Conservation (phyloP, 2,797 vertebrate genomes). For the Chelonia mydas region DNA sequence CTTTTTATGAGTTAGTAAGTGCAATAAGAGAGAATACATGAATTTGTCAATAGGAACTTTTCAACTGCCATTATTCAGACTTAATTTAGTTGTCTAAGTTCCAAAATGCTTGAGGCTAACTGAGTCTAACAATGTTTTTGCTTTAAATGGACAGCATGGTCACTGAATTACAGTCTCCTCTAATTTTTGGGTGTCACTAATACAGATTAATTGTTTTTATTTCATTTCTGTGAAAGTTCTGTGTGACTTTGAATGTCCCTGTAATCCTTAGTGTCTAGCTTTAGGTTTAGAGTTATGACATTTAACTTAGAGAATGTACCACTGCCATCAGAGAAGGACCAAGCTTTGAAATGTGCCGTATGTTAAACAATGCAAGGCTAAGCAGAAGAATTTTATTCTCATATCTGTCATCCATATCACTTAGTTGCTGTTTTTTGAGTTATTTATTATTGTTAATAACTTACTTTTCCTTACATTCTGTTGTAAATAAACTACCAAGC, state of each 20-base stretch:
- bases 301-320: constrained; percentile 48
- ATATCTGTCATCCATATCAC: constrained; percentile 76
- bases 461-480: constrained; percentile 86
- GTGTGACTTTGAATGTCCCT: constrained; percentile 42
- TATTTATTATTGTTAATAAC: constrained; percentile 91
- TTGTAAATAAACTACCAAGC: constrained; percentile 95
- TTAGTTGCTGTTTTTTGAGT: constrained; percentile 83
- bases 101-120: constrained; percentile 48
- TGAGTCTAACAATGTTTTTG: constrained; percentile 58
- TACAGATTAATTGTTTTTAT: constrained; percentile 48
- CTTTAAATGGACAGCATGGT: constrained; percentile 67
- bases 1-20: constrained; percentile 69
- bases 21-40: constrained; percentile 65
- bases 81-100: constrained; percentile 56
- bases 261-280: constrained; percentile 43
- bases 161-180: constrained; percentile 59
- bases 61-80: constrained; percentile 61
- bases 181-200: constrained; percentile 55
- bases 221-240: constrained; percentile 42
- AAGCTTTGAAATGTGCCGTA: constrained; percentile 75
- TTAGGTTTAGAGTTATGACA: constrained; percentile 50
- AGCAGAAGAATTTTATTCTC: constrained; percentile 70
- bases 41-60: constrained; percentile 58
- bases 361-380: constrained; percentile 61
- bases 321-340: constrained; percentile 82